Evolutionary conservation across 2,888 invertebrate species (phyloP).

Genomic region (Hypomecis atomaria): DNA sequence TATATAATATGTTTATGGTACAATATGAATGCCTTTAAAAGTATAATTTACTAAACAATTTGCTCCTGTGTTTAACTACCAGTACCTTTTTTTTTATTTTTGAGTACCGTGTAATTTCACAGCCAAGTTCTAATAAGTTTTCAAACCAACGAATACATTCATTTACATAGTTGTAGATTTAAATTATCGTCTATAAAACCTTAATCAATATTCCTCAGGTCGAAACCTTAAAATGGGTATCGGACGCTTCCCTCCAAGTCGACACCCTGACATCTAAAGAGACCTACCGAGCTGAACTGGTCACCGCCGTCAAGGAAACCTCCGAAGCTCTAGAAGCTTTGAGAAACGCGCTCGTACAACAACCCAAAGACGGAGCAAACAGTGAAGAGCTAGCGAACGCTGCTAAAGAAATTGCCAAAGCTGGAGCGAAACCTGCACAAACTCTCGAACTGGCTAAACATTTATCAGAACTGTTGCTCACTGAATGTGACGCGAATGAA

Average conservation of each 20-base stretch:
- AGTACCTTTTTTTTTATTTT: no score
- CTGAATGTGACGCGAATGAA: constrained; percentile 88
- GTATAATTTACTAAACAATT: no score
- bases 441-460: constrained; percentile 93
- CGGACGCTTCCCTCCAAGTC: constrained; percentile 92
- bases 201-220: constrained; percentile 79
- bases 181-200: neutral
- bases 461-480: constrained; percentile 89
- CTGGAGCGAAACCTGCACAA: constrained; percentile 91
- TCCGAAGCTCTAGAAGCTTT: constrained; percentile 87
- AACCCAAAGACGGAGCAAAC: constrained; percentile 78
- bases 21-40: no score
- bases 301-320: constrained; percentile 90
- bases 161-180: neutral
- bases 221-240: constrained; percentile 90
- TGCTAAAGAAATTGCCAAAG: constrained; percentile 89
- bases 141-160: neutral
- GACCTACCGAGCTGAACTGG: constrained; percentile 91
- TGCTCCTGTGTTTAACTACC: no score
- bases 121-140: no score
- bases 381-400: constrained; percentile 86
- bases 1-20: no score
- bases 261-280: constrained; percentile 93
- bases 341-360: constrained; percentile 79
- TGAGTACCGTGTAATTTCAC: no score